Percentiles rank a stretch among this genome's conserved stretches.
Conservation (phyloP, 2,113 vertebrate species). For the Balaeniceps rex region DNA sequence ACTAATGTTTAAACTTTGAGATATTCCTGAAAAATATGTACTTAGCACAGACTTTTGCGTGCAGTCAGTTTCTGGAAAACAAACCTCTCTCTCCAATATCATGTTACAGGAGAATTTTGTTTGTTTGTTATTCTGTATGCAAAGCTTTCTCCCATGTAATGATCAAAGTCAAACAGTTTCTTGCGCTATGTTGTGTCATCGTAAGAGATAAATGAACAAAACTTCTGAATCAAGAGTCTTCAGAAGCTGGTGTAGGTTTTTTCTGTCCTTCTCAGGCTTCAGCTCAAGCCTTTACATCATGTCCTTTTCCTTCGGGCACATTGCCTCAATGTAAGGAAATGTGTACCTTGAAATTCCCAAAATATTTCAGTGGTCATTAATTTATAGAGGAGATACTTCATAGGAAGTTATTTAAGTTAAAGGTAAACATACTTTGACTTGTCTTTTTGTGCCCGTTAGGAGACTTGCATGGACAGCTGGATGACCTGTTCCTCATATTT, state of each 20-base stretch:
- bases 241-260: background rate
- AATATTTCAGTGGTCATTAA: background rate
- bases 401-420: background rate
- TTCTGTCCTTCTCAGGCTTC: background rate
- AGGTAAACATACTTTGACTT: background rate
- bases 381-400: background rate
- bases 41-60: background rate
- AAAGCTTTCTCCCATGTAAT: background rate
- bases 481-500: slow-evolving; percentile 78
- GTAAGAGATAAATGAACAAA: background rate
- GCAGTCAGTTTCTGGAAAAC: background rate
- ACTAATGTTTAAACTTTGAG: background rate
- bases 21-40: background rate
- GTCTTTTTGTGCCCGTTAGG: slow-evolving; percentile 70
- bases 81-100: background rate
- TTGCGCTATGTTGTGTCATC: background rate
- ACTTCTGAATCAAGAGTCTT: background rate
- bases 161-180: background rate
- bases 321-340: background rate
- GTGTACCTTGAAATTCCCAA: background rate
- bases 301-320: background rate
- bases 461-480: slow-evolving; percentile 91
- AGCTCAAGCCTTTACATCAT: background rate
- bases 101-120: background rate
- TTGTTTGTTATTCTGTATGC: background rate